Base-by-base conservation (phyloP, 2,888 invertebrate species). In the Crematogaster levior region DNA sequence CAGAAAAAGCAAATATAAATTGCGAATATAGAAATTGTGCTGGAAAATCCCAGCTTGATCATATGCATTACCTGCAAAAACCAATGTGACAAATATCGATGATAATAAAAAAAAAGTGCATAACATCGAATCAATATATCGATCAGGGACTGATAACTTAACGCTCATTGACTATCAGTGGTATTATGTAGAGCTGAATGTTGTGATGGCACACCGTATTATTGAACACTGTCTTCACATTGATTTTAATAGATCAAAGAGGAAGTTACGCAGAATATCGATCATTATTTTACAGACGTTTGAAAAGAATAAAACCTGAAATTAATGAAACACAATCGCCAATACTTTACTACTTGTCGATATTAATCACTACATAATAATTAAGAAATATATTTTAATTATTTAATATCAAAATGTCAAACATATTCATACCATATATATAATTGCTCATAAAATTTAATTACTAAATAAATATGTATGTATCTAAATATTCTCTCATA, bases 31-130 rank as follows among this genome's bases (percentile, higher is more conserved):
- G 40, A 1, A 48, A 30, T n/a, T n/a, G n/a, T 12, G 21, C 18
- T 51, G 53, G 51, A 77, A 77, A 77, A 77, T 65, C 10, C 53
- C 40, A 27, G 27, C n/a, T 51, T 30, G 15, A 21, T 65, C 18
- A 53, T 2, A 21, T 34, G 12, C 21, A 12, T 40, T 7, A 21
- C 34, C 18, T 21, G 56, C 21, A 56, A 77, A 74, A 75, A 51
- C 24, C 51, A 10, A 10, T 24, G 24, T 18, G 12, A 12, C 7
- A 51, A 75, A 37, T 34, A 7, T 3, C 24, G 21, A 51, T 15
- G 9, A 53, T 15, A 77, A 56, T 56, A 53, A 66, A 30, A 53
- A 15, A 43, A 27, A 65, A 15, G 9, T 4, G 15, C 34, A 24
- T 40, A 30, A 63, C n/a, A 48, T 1, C 21, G 24, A 73, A 61